Evolutionary conservation across 2,888 invertebrate species (phyloP).

Genomic region (Scaptomyza cyrtandrae): DNA sequence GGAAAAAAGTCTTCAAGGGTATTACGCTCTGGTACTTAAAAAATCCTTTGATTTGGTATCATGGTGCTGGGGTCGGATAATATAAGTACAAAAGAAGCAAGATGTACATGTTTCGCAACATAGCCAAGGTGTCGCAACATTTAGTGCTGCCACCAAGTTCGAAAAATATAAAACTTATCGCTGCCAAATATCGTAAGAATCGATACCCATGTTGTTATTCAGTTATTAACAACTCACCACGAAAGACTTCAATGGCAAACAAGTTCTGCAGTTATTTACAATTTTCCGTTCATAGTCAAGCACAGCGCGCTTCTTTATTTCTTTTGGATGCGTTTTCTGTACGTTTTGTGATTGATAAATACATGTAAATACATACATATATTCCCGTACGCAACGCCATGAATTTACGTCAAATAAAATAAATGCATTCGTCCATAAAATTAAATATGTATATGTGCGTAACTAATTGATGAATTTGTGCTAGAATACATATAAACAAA

Average conservation of each 20-base stretch:
- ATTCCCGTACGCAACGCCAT: constrained; percentile 5
- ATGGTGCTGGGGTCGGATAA: background rate
- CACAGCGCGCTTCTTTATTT: constrained; percentile 47
- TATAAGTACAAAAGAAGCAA: background rate
- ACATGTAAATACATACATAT: constrained; percentile 5
- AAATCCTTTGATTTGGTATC: background rate
- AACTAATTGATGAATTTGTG: constrained; percentile 40
- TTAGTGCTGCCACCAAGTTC: constrained; percentile 31
- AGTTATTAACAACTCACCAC: constrained; percentile 53
- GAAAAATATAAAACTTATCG: constrained; percentile 17
- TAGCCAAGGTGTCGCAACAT: constrained; percentile 9
- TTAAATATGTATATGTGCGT: constrained; percentile 19
- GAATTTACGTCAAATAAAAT: constrained; percentile 16
- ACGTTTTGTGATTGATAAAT: constrained; percentile 36
- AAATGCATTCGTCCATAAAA: constrained; percentile 22
- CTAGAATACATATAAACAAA: constrained; percentile 47
- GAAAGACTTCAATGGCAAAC: constrained; percentile 70
- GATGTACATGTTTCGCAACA: constrained; percentile 14
- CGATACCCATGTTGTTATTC: constrained; percentile 46
- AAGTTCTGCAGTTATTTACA: constrained; percentile 81
- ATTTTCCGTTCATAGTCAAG: constrained; percentile 59
- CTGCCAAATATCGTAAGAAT: constrained; percentile 29
- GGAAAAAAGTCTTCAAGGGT: background rate
- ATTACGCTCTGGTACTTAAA: background rate
- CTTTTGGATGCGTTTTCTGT: constrained; percentile 43